These are phyloP conservation scores for Labia minor DNA, from an alignment of 2,888 invertebrate species.

Conservation along the genomic window DNA sequence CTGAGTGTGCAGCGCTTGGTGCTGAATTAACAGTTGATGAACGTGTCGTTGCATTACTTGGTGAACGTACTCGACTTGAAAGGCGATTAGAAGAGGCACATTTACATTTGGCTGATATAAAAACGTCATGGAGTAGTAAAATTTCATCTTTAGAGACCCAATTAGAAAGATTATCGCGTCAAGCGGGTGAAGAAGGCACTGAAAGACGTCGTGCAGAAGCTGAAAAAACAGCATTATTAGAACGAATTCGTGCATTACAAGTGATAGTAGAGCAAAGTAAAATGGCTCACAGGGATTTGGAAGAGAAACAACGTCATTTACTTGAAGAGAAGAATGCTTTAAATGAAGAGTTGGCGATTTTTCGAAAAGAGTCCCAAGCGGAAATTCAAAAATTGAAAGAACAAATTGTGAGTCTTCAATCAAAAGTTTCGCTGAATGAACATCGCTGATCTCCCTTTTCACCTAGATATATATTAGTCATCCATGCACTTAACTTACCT, in stretches of 20 bases:
- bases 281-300: slow-evolving; percentile 54
- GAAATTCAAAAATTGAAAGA: slow-evolving; percentile 35
- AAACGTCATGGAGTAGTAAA: slow-evolving; percentile 85
- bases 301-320: slow-evolving; percentile 59
- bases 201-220: slow-evolving; percentile 64
- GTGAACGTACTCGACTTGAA: slow-evolving; percentile 57
- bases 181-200: slow-evolving; percentile 72
- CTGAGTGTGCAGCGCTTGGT: slow-evolving; percentile 29
- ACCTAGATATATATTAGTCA: slow-evolving; percentile 26
- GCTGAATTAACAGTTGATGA: slow-evolving; percentile 39
- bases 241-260: slow-evolving; percentile 51
- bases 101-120: slow-evolving; percentile 76
- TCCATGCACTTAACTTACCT: not conserved
- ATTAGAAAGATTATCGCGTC: slow-evolving; percentile 68
- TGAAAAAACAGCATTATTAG: slow-evolving; percentile 53
- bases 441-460: slow-evolving; percentile 16
- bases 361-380: not conserved
- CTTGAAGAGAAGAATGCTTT: slow-evolving; percentile 63
- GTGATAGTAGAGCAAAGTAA: slow-evolving; percentile 55
- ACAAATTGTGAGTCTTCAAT: slow-evolving; percentile 38
- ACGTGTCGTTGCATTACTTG: slow-evolving; percentile 44
- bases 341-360: slow-evolving; percentile 48
- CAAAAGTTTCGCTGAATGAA: slow-evolving; percentile 19
- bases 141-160: slow-evolving; percentile 83
- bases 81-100: slow-evolving; percentile 74